These are phyloP conservation scores for Amblyopsis hoosieri DNA, from an alignment of 2,797 vertebrate species.

Conservation along the genomic window DNA sequence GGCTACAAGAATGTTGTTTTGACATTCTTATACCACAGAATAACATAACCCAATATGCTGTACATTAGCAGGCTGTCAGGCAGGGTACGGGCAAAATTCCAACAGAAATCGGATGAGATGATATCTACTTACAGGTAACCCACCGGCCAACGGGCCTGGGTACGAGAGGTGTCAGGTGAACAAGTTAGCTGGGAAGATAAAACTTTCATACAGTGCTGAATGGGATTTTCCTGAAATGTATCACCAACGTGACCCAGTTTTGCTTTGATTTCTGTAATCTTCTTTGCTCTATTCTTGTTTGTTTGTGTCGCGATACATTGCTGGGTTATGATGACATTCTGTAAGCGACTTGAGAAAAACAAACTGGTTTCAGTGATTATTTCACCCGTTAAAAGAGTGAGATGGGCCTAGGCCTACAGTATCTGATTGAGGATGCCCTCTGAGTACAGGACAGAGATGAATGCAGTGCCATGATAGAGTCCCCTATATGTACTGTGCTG, in stretches of 20 bases:
- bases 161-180: slow-evolving; percentile 39
- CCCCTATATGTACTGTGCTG: background rate
- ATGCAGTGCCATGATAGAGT: background rate
- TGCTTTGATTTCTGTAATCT: slow-evolving; percentile 30
- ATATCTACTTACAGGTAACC: slow-evolving; percentile 36
- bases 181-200: slow-evolving; percentile 28
- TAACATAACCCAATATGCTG: slow-evolving; percentile 53
- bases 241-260: slow-evolving; percentile 43
- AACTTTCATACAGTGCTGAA: slow-evolving; percentile 44
- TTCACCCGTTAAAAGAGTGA: slow-evolving; percentile 11
- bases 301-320: slow-evolving; percentile 4
- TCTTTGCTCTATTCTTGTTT: slow-evolving; percentile 15
- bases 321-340: background rate
- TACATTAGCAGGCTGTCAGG: slow-evolving; percentile 16
- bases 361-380: slow-evolving; percentile 25
- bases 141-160: slow-evolving; percentile 37
- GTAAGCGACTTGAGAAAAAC: background rate
- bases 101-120: slow-evolving; percentile 60
- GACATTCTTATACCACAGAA: slow-evolving; percentile 38
- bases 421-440: background rate
- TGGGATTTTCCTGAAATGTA: slow-evolving; percentile 60
- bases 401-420: background rate
- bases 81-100: slow-evolving; percentile 4
- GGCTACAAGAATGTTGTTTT: slow-evolving; percentile 45
- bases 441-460: background rate